Evolutionary conservation across 2,888 invertebrate species (phyloP).

Genomic region (Zygaena filipendulae): DNA sequence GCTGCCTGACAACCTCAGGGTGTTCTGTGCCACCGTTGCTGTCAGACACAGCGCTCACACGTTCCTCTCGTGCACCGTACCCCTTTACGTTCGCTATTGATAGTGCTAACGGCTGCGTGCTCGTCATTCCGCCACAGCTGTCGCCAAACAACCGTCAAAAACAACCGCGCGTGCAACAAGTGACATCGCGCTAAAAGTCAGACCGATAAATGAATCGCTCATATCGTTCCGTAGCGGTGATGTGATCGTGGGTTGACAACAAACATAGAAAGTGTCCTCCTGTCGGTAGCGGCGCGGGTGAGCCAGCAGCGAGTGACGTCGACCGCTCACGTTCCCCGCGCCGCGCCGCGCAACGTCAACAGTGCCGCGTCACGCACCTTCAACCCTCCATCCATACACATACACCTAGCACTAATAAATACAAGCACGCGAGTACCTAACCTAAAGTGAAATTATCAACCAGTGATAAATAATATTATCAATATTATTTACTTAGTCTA

Average conservation of each 20-base stretch:
- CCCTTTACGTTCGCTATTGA: slow-evolving; percentile 27
- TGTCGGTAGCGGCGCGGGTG: slow-evolving; percentile 57
- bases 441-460: slow-evolving; percentile 22
- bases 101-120: not conserved
- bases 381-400: slow-evolving; percentile 24
- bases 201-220: slow-evolving; percentile 34
- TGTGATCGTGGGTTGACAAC: slow-evolving; percentile 51
- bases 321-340: slow-evolving; percentile 57
- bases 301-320: slow-evolving; percentile 56
- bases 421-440: slow-evolving; percentile 31
- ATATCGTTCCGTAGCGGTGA: slow-evolving; percentile 39
- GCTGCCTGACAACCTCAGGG: slow-evolving; percentile 66
- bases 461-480: no score
- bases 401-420: slow-evolving; percentile 42
- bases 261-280: slow-evolving; percentile 65
- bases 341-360: slow-evolving; percentile 60
- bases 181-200: slow-evolving; percentile 41
- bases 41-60: slow-evolving; percentile 54
- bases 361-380: slow-evolving; percentile 46
- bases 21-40: slow-evolving; percentile 55
- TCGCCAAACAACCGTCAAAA: slow-evolving; percentile 28
- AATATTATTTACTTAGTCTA: no score
- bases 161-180: slow-evolving; percentile 64
- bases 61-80: slow-evolving; percentile 43
- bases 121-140: slow-evolving; percentile 23